Evolutionary conservation across 2,113 vertebrate species (phyloP).

Genomic region (Mesocricetus auratus): DNA sequence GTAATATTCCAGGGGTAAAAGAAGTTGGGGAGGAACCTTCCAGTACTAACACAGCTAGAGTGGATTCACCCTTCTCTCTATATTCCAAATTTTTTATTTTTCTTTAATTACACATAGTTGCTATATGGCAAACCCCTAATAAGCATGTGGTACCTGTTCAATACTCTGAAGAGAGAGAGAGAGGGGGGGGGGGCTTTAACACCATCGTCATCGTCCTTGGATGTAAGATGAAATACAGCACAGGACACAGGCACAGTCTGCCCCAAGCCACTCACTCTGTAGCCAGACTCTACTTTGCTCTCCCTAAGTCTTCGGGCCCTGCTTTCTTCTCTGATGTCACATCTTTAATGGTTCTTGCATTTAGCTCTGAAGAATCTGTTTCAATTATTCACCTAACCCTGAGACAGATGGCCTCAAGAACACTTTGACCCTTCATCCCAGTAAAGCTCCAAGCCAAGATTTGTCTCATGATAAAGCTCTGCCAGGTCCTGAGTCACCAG

Average conservation of each 20-base stretch:
- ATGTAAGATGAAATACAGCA: background rate
- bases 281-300: background rate
- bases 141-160: background rate
- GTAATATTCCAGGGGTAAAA: background rate
- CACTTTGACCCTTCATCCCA: too few relatives aligned
- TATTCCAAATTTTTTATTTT: background rate
- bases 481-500: slow-evolving; percentile 32
- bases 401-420: background rate
- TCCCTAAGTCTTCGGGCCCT: too few relatives aligned
- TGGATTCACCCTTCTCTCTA: background rate
- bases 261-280: background rate
- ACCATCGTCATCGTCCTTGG: background rate
- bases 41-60: background rate
- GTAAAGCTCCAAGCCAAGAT: background rate
- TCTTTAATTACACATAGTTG: background rate
- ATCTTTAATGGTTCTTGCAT: background rate
- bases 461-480: background rate
- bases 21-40: background rate
- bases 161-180: background rate
- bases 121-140: background rate
- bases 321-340: background rate
- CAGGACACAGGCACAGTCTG: background rate
- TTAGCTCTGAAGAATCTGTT: background rate
- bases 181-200: background rate
- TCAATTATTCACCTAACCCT: background rate